Conservation (phyloP, 2,888 invertebrate genomes). For the Erebia epiphron region DNA sequence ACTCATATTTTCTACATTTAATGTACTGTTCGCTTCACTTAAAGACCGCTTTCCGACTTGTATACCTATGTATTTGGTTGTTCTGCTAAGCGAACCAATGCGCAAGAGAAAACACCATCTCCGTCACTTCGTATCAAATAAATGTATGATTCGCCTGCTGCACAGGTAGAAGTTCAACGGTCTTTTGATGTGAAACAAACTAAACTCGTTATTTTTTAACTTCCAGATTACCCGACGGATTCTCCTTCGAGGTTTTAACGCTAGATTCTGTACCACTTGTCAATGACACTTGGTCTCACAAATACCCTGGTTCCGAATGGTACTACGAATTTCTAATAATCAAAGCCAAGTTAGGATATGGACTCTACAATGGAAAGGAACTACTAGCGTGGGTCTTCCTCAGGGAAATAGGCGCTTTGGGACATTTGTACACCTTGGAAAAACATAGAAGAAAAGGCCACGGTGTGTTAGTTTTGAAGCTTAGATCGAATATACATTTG, state of each 20-base stretch:
- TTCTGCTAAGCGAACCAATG: not conserved
- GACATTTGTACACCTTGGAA: conserved; percentile 59
- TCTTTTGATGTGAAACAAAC: not conserved
- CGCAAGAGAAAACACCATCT: not conserved
- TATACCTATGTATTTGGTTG: not conserved
- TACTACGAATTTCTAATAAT: conserved; percentile 57
- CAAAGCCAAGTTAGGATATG: conserved; percentile 54
- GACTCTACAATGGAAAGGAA: conserved; percentile 49
- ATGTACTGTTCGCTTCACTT: no score
- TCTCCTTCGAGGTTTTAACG: conserved; percentile 48
- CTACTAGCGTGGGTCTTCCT: conserved; percentile 57
- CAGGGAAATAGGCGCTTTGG: conserved; percentile 57
- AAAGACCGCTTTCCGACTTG: no score
- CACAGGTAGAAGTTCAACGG: no score
- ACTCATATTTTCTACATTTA: no score
- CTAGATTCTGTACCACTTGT: conserved; percentile 49
- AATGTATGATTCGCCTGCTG: no score
- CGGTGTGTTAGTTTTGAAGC: conserved; percentile 54
- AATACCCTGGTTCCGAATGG: conserved; percentile 48
- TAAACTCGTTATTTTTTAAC: not conserved
- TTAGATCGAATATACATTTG: conserved; percentile 52
- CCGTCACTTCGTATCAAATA: no score
- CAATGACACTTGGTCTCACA: conserved; percentile 58
- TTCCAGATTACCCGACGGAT: conserved; percentile 14
- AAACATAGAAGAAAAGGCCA: conserved; percentile 60